Evolutionary conservation across 2,888 invertebrate species (phyloP), one percentile per base, ranked within the genome.

Genomic region (Argynnis bischoffii): DNA sequence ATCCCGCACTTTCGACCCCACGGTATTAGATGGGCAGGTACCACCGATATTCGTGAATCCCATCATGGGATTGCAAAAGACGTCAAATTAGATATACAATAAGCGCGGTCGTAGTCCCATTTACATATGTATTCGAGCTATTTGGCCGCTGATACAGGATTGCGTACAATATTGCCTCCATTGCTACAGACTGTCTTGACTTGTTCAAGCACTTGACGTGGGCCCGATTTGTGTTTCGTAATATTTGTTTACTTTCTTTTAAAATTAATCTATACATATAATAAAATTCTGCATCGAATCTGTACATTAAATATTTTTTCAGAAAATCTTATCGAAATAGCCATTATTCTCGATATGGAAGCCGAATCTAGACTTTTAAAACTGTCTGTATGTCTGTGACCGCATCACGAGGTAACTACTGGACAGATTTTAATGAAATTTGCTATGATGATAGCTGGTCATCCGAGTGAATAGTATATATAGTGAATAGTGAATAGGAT

Each of bases 11-110:
- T 82, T 78, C 77, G 78, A 72, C 76, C 79, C 80, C 78, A 76
- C 83, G 82, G 82, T 90, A 90, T 90, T 87, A 83, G 84, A 80
- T 75, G 84, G 84, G 83, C 89, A 90, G 89, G 90, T 90, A 89
- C 80, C 80, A 77, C 84, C 87, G 82, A 87, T 88, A 85, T 85
- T 84, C 87, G 87, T 83, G 87, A 84, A 87, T 86, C 88, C 87
- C 89, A 90, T 90, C 89, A 87, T 85, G 81, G 88, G 85, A 89
- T 86, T 89, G 89, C 89, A 86, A 88, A 89, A 90, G 90, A 87
- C 90, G 91, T 92, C 90, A 90, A 92, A 92, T 92, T 92, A 92
- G 89, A 89, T 91, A 90, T 85, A 91, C 92, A 92, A 92, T 92
- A 92, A 92, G 91, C 91, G 82, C 81, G 88, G 84, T 85, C 81